These are phyloP conservation scores for Serilophus lunatus DNA, from an alignment of 2,113 vertebrate genomes.

Conservation along the genomic window DNA sequence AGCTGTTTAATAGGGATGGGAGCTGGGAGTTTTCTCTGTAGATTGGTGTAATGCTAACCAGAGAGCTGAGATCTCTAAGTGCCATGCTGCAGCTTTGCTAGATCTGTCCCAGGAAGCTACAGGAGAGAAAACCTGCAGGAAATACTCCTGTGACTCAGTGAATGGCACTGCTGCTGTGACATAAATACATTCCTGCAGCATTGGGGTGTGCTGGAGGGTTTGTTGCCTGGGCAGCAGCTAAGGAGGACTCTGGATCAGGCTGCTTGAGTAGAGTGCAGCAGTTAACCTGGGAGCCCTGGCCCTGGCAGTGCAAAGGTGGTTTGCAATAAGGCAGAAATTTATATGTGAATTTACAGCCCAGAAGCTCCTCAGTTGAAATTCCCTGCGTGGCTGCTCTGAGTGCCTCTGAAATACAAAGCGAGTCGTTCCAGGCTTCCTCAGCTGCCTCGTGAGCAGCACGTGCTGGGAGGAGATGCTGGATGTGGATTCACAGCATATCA, in stretches of 20 bases:
- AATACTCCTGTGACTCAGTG: not conserved
- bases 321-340: not conserved
- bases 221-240: not conserved
- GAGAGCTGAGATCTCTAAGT: not conserved
- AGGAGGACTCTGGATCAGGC: not conserved
- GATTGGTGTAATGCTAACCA: not conserved
- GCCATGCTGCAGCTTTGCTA: not conserved
- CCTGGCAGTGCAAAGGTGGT: not conserved
- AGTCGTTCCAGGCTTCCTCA: not conserved
- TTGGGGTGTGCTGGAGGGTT: not conserved
- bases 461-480: not conserved
- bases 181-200: not conserved
- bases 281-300: not conserved
- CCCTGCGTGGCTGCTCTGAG: not conserved
- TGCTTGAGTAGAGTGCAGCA: not conserved
- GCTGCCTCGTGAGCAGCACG: not conserved
- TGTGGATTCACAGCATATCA: not conserved
- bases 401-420: not conserved
- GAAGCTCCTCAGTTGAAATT: not conserved
- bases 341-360: not conserved
- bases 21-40: not conserved
- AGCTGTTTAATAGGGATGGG: rapidly evolving
- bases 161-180: not conserved
- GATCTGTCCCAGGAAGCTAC: not conserved
- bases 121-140: not conserved